Percentiles rank a stretch among this genome's conserved stretches.
These are phyloP conservation scores for Zaprionus ghesquierei DNA, from an alignment of 1,140 invertebrate species.

Conservation along the genomic window DNA sequence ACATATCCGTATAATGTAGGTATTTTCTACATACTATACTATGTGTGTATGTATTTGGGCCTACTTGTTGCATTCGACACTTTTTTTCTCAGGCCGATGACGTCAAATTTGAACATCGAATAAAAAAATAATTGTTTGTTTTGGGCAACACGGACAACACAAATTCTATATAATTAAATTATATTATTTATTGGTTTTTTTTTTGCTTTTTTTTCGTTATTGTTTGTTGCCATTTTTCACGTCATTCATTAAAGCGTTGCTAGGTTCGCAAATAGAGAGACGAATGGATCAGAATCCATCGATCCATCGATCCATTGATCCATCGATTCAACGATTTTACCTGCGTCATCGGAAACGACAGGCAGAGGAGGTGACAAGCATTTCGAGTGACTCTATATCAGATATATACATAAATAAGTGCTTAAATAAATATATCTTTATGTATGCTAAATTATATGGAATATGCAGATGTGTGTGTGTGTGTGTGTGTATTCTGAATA, in stretches of 20 bases:
- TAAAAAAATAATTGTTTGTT: conserved; percentile 22
- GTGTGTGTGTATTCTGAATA: neutral
- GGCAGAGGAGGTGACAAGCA: neutral
- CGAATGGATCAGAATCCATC: too few species aligned
- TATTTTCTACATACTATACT: conserved; percentile 1
- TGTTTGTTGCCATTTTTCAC: neutral
- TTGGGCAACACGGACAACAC: neutral
- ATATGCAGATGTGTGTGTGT: conserved; percentile 7
- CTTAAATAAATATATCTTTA: neutral
- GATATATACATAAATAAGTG: neutral
- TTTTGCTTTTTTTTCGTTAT: neutral
- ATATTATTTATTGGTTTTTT: neutral
- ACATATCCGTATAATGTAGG: neutral
- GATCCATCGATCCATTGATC: conserved; percentile 1
- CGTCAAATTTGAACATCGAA: conserved; percentile 12
- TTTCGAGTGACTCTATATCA: neutral
- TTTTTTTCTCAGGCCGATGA: conserved; percentile 35
- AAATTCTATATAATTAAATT: conserved; percentile 2
- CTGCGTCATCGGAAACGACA: conserved; percentile 48
- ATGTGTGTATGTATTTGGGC: conserved; percentile 27
- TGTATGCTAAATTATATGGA: conserved; percentile 2
- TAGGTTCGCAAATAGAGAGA: conserved; percentile 6
- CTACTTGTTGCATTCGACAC: conserved; percentile 20
- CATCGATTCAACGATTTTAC: conserved; percentile 56
- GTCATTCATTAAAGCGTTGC: conserved; percentile 26